Conservation (phyloP, 2,113 vertebrate genomes). For the Ursus arctos region DNA sequence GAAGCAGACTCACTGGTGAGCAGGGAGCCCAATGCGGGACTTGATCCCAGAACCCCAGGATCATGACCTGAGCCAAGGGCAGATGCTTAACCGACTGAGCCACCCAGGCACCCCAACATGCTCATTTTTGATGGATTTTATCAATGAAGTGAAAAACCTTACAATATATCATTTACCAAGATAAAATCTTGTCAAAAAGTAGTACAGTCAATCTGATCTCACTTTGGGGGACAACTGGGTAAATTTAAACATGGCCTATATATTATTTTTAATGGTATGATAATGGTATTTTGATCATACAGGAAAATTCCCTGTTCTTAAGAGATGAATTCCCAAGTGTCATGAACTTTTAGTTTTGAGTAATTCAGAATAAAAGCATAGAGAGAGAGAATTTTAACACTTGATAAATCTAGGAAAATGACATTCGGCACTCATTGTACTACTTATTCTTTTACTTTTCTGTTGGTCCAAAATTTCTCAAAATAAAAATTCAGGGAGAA, state of each 20-base stretch:
- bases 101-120: neutral
- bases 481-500: conserved; percentile 36
- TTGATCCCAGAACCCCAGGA: neutral
- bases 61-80: neutral
- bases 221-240: neutral
- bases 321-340: neutral
- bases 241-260: neutral
- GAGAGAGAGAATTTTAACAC: neutral
- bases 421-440: neutral
- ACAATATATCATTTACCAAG: neutral
- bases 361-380: conserved; percentile 25
- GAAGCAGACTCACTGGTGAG: too few relatives aligned
- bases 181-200: conserved; percentile 22
- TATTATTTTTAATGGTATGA: neutral
- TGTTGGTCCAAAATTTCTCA: conserved; percentile 6
- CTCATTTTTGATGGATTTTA: conserved; percentile 7
- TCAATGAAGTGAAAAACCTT: neutral
- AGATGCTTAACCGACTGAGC: neutral
- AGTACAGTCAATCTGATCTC: neutral
- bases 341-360: conserved; percentile 17
- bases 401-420: neutral
- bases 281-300: neutral
- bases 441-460: neutral
- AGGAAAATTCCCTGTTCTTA: neutral
- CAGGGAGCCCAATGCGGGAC: neutral